Conservation (phyloP, 2,888 invertebrate genomes). For the Labia minor region DNA sequence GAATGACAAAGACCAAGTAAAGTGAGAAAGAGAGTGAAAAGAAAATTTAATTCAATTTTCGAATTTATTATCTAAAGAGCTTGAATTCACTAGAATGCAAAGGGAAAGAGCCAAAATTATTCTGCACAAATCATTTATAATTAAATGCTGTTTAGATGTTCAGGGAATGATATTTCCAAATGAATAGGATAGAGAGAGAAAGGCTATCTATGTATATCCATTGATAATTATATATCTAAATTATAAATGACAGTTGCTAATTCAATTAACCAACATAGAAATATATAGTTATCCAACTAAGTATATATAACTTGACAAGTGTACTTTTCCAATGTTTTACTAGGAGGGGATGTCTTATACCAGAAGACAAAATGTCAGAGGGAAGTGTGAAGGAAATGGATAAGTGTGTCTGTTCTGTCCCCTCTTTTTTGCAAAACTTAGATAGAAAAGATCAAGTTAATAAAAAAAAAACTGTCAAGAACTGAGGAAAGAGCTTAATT, state of each 20-base stretch:
- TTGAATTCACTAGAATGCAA: neutral
- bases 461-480: neutral
- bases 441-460: neutral
- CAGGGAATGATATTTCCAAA: neutral
- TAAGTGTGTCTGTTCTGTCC: neutral
- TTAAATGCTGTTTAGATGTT: neutral
- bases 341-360: neutral
- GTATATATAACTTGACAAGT: neutral
- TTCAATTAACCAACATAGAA: neutral
- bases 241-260: neutral
- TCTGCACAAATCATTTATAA: conserved; percentile 7
- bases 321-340: neutral
- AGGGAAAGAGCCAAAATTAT: neutral
- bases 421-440: neutral
- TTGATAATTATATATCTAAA: neutral
- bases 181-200: neutral
- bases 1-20: neutral
- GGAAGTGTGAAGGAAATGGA: neutral
- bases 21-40: neutral
- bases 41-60: neutral
- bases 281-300: neutral
- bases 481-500: neutral
- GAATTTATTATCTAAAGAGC: neutral
- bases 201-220: neutral
- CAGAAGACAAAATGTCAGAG: neutral